A percentile compares a stretch with the other conserved stretches of the same genome.
Conservation (phyloP, 2,113 vertebrate genomes). For the Stigmatopora nigra region DNA sequence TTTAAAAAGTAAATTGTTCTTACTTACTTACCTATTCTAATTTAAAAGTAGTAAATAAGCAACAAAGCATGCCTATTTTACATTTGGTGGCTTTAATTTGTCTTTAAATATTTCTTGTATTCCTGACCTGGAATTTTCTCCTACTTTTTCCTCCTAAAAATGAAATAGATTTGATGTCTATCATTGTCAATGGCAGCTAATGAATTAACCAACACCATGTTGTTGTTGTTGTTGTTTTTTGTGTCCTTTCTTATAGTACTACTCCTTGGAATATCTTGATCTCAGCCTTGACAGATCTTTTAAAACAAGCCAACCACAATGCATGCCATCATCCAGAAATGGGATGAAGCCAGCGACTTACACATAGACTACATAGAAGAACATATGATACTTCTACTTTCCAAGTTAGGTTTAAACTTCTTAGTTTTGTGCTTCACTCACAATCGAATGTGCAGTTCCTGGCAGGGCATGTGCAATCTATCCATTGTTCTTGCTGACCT, state of each 20-base stretch:
- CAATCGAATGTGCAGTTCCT: constrained; percentile 19
- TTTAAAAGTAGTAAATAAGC: too few species aligned
- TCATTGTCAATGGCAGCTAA: too few species aligned
- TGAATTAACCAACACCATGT: background rate
- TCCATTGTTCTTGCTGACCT: constrained; percentile 56
- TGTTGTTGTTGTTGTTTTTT: constrained; percentile 2
- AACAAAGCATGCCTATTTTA: too few species aligned
- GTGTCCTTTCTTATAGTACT: constrained; percentile 34
- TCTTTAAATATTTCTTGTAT: too few species aligned
- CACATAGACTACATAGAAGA: constrained; percentile 29
- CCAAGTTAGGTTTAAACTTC: constrained; percentile 55
- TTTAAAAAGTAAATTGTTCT: too few species aligned
- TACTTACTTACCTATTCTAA: too few species aligned
- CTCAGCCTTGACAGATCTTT: background rate
- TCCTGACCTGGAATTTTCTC: too few species aligned
- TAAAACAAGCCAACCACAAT: constrained; percentile 24
- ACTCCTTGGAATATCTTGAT: background rate
- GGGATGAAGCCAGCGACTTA: background rate
- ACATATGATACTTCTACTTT: constrained; percentile 46
- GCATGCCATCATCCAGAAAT: constrained; percentile 46
- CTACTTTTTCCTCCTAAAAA: too few species aligned
- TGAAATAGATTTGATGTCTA: too few species aligned
- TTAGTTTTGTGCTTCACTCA: constrained; percentile 13
- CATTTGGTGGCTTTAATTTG: too few species aligned
- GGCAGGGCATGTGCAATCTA: constrained; percentile 51